Evolutionary conservation across 92 coral and sea anemone species (phyloP).

Genomic region (Phymanthus crucifer): DNA sequence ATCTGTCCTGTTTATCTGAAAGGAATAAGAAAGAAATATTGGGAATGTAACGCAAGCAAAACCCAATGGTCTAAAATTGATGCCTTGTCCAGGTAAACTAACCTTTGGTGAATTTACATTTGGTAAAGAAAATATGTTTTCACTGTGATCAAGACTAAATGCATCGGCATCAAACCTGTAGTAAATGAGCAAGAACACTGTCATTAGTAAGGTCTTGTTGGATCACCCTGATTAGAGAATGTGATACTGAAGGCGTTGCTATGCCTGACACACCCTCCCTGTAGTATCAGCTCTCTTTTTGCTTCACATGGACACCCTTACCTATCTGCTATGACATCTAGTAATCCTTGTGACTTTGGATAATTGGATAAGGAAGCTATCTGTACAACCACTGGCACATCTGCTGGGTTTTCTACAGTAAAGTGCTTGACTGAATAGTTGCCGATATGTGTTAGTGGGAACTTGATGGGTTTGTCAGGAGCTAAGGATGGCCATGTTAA

Average conservation of each 20-base stretch:
- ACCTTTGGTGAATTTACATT: slow-evolving; percentile 56
- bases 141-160: slow-evolving; percentile 66
- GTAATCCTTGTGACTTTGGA: slow-evolving; percentile 67
- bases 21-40: not conserved
- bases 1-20: slow-evolving; percentile 16
- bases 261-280: too few species aligned
- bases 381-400: slow-evolving; percentile 79
- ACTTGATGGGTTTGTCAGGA: slow-evolving; percentile 91
- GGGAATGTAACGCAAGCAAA: not conserved
- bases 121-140: slow-evolving; percentile 71
- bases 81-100: not conserved
- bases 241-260: too few species aligned
- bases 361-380: slow-evolving; percentile 79
- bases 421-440: slow-evolving; percentile 79
- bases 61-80: not conserved
- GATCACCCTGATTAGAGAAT: too few species aligned
- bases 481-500: slow-evolving; percentile 92
- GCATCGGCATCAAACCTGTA: slow-evolving; percentile 75
- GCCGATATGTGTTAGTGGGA: slow-evolving; percentile 94
- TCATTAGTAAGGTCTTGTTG: not conserved
- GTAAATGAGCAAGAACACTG: not conserved
- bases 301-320: slow-evolving; percentile 10
- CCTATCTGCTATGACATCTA: slow-evolving; percentile 87
- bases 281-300: not conserved
- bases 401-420: slow-evolving; percentile 85